phyloP scores from a whole-genome alignment of 2,113 vertebrate genomes.

The Glareola pratincola region DNA sequence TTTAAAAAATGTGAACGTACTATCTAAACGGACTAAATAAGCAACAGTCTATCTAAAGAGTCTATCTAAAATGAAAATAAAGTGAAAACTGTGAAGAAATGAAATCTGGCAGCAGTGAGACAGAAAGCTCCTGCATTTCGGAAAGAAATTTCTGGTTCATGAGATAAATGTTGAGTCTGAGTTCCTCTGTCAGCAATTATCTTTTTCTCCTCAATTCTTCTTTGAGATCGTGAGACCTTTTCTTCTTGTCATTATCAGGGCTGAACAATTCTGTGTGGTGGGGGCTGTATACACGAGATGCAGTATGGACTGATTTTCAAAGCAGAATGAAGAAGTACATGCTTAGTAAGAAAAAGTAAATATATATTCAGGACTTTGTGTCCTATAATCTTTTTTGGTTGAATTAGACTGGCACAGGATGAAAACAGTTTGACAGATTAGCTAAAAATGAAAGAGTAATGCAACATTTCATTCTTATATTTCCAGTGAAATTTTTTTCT shows the following conservation, averaged over 20 bases:
- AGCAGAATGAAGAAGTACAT: background rate
- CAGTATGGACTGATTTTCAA: background rate
- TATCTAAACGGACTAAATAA: background rate
- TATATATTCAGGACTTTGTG: background rate
- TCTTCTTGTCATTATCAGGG: background rate
- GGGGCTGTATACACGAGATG: accelerated
- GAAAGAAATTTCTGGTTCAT: background rate
- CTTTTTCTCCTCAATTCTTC: background rate
- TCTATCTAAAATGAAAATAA: background rate
- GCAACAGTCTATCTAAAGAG: background rate
- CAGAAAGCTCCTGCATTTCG: background rate
- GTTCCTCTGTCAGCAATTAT: background rate
- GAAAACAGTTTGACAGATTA: background rate
- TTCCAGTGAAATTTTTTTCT: background rate
- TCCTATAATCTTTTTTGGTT: background rate
- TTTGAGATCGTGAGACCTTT: background rate
- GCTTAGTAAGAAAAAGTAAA: background rate
- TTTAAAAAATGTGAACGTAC: background rate
- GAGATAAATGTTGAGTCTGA: background rate
- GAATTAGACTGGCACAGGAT: background rate
- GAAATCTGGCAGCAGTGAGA: background rate
- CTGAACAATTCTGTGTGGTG: background rate
- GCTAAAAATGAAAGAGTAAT: background rate
- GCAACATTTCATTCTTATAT: background rate
- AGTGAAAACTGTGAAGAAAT: background rate